These are phyloP conservation scores for Neoascia interrupta DNA, from an alignment of 2,888 invertebrate species.

Conservation along the genomic window DNA sequence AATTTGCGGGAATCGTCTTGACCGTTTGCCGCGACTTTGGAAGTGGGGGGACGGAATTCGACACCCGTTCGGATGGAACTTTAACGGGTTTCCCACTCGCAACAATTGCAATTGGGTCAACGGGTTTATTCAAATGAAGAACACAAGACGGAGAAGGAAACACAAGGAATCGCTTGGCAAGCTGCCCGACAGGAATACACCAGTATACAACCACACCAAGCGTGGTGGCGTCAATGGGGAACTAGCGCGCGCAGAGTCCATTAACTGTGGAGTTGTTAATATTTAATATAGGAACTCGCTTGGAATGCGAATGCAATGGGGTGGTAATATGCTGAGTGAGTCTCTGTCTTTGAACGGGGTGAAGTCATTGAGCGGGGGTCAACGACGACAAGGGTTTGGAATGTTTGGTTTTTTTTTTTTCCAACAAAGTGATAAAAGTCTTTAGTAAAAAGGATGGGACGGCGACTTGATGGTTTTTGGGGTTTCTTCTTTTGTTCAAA, in stretches of 20 bases:
- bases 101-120: slow-evolving; percentile 59
- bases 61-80: background rate
- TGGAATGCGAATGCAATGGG: too few species aligned
- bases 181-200: too few species aligned
- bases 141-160: slow-evolving; percentile 22
- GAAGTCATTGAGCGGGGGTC: too few species aligned
- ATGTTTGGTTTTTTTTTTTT: background rate
- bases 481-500: too few species aligned
- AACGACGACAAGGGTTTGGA: too few species aligned
- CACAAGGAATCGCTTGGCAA: slow-evolving; percentile 44
- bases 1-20: slow-evolving; percentile 10
- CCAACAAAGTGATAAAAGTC: slow-evolving; percentile 24
- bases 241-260: slow-evolving; percentile 50
- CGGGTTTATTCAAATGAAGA: slow-evolving; percentile 59
- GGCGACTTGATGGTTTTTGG: slow-evolving; percentile 41
- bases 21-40: slow-evolving; percentile 11
- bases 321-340: too few species aligned
- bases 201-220: too few species aligned
- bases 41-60: background rate
- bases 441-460: background rate
- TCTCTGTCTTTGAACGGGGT: too few species aligned
- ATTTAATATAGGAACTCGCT: slow-evolving; percentile 56
- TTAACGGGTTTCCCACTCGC: slow-evolving; percentile 3
- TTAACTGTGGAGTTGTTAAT: slow-evolving; percentile 62
- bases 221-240: too few species aligned